A percentile compares a stretch with the other conserved stretches of the same genome.
Conservation (phyloP, 2,888 invertebrate genomes). For the Dasysyrphus albostriatus region DNA sequence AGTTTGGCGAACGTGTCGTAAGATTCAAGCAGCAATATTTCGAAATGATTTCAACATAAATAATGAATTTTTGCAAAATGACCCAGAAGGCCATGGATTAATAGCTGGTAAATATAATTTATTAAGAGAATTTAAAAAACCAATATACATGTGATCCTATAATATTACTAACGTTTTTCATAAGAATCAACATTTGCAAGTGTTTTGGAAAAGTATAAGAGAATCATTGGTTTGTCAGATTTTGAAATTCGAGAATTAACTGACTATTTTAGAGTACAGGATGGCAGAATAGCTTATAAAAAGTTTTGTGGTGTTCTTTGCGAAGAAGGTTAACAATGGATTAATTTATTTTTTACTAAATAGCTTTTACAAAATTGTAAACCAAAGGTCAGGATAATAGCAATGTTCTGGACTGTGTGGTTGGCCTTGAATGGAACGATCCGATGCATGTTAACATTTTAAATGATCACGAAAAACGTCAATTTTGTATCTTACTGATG, state of each 20-base stretch:
- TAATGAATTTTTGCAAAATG: slow-evolving; percentile 88
- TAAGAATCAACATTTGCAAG: slow-evolving; percentile 90
- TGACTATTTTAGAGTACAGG: slow-evolving; percentile 91
- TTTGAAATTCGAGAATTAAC: slow-evolving; percentile 89
- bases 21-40: slow-evolving; percentile 90
- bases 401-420: slow-evolving; percentile 84
- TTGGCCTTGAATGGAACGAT: slow-evolving; percentile 88
- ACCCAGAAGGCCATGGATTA: slow-evolving; percentile 88
- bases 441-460: slow-evolving; percentile 88
- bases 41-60: slow-evolving; percentile 89
- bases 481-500: slow-evolving; percentile 88
- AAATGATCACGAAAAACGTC: slow-evolving; percentile 88
- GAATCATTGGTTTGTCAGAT: slow-evolving; percentile 88
- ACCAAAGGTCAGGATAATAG: slow-evolving; percentile 84
- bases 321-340: slow-evolving; percentile 78
- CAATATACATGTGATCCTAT: no score
- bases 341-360: background rate
- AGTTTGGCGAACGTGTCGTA: slow-evolving; percentile 92
- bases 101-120: slow-evolving; percentile 86
- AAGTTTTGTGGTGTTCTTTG: slow-evolving; percentile 90
- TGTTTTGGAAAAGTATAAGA: slow-evolving; percentile 88
- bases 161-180: background rate
- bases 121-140: background rate
- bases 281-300: slow-evolving; percentile 90
- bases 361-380: background rate